These are phyloP conservation scores for Phaenicophaeus curvirostris DNA, from an alignment of 2,797 vertebrate genomes.

Conservation along the genomic window DNA sequence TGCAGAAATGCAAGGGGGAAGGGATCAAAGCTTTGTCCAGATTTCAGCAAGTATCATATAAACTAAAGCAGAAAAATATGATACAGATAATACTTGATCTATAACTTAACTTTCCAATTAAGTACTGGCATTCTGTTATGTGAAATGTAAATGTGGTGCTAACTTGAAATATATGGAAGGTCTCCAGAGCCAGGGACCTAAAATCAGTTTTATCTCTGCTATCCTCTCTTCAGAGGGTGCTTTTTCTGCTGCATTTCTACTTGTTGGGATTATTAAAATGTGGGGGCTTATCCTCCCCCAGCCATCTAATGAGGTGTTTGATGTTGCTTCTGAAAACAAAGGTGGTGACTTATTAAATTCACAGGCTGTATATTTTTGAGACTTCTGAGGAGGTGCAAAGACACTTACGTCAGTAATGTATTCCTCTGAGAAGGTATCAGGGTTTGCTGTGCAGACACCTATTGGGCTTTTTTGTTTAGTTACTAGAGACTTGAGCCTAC, in stretches of 20 bases:
- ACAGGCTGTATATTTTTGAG: neutral
- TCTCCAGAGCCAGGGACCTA: neutral
- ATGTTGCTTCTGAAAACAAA: neutral
- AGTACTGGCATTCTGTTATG: accelerated
- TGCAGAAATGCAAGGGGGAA: neutral
- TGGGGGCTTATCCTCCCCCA: neutral
- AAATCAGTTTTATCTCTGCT: neutral
- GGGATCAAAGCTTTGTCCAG: neutral
- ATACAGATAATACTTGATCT: neutral
- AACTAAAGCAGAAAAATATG: neutral
- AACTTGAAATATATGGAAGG: neutral
- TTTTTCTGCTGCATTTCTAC: neutral
- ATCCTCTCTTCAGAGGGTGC: neutral
- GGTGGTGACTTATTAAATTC: neutral
- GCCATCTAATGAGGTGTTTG: neutral
- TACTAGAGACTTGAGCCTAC: neutral
- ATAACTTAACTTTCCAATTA: neutral
- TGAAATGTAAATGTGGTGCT: neutral
- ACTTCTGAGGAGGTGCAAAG: neutral
- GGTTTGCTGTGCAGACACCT: neutral
- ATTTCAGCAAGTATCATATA: neutral
- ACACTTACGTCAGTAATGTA: neutral
- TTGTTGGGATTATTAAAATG: neutral
- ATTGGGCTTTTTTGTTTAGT: neutral
- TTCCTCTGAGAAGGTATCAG: neutral